A percentile compares a stretch with the other conserved stretches of the same genome.
Evolutionary conservation across 2,888 invertebrate genomes (phyloP).

Genomic region (Cosmia trapezina): DNA sequence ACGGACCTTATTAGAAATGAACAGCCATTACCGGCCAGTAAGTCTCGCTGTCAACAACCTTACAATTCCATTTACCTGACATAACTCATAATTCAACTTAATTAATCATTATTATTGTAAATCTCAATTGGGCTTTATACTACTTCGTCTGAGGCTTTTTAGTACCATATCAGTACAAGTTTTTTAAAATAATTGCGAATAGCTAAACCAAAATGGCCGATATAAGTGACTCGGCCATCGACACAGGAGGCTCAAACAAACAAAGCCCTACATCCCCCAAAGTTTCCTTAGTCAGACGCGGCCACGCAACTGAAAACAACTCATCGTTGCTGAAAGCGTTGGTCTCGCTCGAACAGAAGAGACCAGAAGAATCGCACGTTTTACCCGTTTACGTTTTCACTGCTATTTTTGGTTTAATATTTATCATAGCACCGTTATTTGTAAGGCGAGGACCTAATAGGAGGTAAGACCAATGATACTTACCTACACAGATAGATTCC

Average conservation of each 20-base stretch:
- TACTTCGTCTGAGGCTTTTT: no score
- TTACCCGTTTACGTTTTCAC: constrained; percentile 57
- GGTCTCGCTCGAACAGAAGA: no score
- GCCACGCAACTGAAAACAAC: no score
- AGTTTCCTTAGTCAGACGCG: no score
- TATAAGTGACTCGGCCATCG: no score
- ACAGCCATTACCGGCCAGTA: not conserved
- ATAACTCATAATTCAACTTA: not conserved
- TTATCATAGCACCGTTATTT: constrained; percentile 72
- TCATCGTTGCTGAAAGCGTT: no score
- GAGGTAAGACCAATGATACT: constrained; percentile 64
- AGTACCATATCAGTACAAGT: not conserved
- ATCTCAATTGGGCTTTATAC: not conserved
- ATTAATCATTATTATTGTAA: not conserved
- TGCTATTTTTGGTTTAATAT: constrained; percentile 68
- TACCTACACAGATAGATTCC: not conserved
- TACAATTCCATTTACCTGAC: constrained; percentile 5
- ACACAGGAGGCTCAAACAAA: no score
- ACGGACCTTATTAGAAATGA: not conserved
- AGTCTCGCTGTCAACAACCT: not conserved
- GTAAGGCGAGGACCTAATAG: constrained; percentile 70
- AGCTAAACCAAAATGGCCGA: not conserved
- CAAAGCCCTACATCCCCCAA: no score
- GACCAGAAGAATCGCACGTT: not conserved
- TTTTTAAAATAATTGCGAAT: not conserved